Base-by-base conservation (phyloP, 2,888 invertebrate genomes). In the Thera britannica region DNA sequence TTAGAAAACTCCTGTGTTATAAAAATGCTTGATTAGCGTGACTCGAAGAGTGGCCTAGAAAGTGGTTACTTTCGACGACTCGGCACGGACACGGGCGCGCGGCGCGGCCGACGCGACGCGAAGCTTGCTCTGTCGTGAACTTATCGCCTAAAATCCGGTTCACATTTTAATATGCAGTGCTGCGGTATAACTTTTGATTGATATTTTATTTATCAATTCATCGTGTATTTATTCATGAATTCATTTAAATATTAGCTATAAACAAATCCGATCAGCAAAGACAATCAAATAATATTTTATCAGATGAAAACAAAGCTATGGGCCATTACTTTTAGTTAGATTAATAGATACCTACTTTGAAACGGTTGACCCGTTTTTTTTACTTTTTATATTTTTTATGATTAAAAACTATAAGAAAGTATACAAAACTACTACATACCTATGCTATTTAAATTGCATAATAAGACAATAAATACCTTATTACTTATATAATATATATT, bases 1-100 rank as follows among this genome's bases (percentile, higher is more conserved):
- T 85, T 88, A 89, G 88, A 89, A 89, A 89, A 85, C 80, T 81
- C 76, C 77, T 79, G 77, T 81, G 78, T 84, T 86, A 87, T 85
- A 88, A 87, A 88, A 90, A 86, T 86, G 84, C 87, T 87, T 89
- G 88, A 87, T 89, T 84, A 86, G 88, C 86, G 87, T 90, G 89
- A 86, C 86, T 82, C 81, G 81, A 81, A 86, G 83, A 85, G 81
- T 86, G 89, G 85, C 89, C 90, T 91, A 92, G 92, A 92, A 92
- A 92, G 89, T 87, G 80, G 70, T 84, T 82, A 91, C 92, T 92
- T 92, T 92, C 92, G 87, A 87, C 85, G 73, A 75, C 79, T 23
- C 23, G 23, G 23, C 23, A 23, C 23, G 23, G 38, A 6, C 38
- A 6, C 38, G 38, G 38, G 4, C 4, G 38, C 38, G 38, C 38